Conservation (phyloP, 2,113 vertebrate genomes). For the Cyphomyrus plagiostoma region DNA sequence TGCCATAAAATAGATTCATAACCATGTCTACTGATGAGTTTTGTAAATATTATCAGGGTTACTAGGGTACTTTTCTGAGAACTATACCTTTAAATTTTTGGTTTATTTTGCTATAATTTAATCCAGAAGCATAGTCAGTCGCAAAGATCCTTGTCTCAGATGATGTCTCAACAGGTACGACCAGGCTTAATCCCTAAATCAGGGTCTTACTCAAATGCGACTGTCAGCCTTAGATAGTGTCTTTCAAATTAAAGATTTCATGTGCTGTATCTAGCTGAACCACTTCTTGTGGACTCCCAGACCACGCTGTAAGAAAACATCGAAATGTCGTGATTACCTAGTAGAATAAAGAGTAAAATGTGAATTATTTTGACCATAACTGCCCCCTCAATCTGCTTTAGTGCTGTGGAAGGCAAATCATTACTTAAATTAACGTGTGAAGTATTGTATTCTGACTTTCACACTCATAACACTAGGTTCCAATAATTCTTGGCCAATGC, state of each 20-base stretch:
- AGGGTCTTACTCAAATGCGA: neutral
- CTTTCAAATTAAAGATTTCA: neutral
- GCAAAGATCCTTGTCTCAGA: neutral
- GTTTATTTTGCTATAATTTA: slow-evolving; percentile 9
- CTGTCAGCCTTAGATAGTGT: neutral
- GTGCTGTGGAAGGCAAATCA: neutral
- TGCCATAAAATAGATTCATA: neutral
- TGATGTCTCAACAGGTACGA: neutral
- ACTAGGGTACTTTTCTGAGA: neutral
- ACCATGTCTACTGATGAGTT: neutral
- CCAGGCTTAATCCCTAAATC: neutral
- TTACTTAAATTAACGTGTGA: neutral
- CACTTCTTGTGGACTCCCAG: neutral
- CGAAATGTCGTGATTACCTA: neutral
- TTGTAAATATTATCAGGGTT: slow-evolving; percentile 17
- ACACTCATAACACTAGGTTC: neutral
- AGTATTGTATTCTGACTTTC: neutral
- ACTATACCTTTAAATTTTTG: neutral
- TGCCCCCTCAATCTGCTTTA: neutral
- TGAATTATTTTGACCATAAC: slow-evolving; percentile 12
- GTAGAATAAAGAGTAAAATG: neutral
- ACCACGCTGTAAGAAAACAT: neutral
- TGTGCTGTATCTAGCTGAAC: neutral
- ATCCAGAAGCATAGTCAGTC: neutral
- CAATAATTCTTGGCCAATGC: neutral